Conservation (phyloP, 2,888 invertebrate genomes). For the Cremastobaeus sp. region DNA sequence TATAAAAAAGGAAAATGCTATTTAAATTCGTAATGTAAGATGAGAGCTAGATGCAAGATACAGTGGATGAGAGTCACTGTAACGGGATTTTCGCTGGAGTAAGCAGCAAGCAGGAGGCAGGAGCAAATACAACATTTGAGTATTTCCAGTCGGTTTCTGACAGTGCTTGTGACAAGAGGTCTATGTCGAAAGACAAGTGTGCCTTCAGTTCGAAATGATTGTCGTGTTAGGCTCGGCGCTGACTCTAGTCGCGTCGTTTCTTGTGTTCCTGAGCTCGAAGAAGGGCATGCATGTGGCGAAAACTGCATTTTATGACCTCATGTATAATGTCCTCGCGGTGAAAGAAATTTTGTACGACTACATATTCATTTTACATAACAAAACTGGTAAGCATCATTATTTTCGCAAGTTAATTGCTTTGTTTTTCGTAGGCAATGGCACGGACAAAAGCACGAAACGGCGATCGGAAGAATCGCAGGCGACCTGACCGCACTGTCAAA, state of each 20-base stretch:
- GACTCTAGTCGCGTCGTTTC: slow-evolving; percentile 51
- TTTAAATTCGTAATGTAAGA: too few relatives aligned
- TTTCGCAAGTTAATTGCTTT: too few relatives aligned
- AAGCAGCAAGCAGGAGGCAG: too few relatives aligned
- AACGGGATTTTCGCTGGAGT: slow-evolving; percentile 11
- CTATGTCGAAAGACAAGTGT: slow-evolving; percentile 29
- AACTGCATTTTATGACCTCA: slow-evolving; percentile 40
- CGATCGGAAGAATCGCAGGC: too few relatives aligned
- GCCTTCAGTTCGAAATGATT: slow-evolving; percentile 40
- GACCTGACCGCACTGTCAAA: too few relatives aligned
- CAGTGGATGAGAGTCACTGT: slow-evolving; percentile 36
- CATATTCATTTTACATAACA: slow-evolving; percentile 46
- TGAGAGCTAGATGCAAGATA: too few relatives aligned
- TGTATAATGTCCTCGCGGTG: slow-evolving; percentile 49
- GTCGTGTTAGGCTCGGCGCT: slow-evolving; percentile 55
- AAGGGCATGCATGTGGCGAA: slow-evolving; percentile 30
- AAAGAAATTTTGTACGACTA: slow-evolving; percentile 55
- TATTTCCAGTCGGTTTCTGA: slow-evolving; percentile 45
- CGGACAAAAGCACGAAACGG: too few relatives aligned
- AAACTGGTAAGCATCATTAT: slow-evolving; percentile 52
- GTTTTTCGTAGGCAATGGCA: too few relatives aligned
- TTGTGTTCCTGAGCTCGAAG: slow-evolving; percentile 42
- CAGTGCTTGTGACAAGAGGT: slow-evolving; percentile 32
- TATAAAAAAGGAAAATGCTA: too few relatives aligned
- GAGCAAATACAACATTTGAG: slow-evolving; percentile 25